These are phyloP conservation scores for Brachionus sp. DNA, from an alignment of 1,140 invertebrate genomes.

Conservation along the genomic window DNA sequence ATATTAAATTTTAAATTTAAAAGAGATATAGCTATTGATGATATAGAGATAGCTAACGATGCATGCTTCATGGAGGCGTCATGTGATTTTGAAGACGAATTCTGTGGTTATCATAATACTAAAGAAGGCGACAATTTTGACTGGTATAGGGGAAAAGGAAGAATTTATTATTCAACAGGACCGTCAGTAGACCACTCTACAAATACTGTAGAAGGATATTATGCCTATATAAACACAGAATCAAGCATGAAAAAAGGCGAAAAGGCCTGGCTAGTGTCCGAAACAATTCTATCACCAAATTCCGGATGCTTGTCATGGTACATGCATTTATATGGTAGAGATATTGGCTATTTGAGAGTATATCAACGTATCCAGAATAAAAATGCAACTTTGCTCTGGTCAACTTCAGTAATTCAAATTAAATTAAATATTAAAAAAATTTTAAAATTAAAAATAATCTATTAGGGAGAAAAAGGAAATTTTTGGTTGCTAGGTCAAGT, in stretches of 20 bases:
- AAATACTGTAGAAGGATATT: conserved; percentile 45
- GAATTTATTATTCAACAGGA: conserved; percentile 30
- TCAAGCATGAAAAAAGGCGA: not conserved
- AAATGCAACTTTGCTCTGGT: not conserved
- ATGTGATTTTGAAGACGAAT: conserved; percentile 50
- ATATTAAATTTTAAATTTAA: conserved; percentile 10
- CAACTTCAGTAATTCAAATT: conserved; percentile 2
- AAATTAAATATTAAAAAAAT: not conserved
- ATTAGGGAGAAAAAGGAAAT: conserved; percentile 1
- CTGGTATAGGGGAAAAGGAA: conserved; percentile 46
- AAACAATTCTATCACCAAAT: conserved; percentile 46
- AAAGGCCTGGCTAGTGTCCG: conserved; percentile 18
- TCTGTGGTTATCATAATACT: conserved; percentile 50
- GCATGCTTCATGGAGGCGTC: conserved; percentile 48
- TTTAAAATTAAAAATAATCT: not conserved
- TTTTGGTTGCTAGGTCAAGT: conserved; percentile 21
- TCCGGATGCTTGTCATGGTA: not conserved
- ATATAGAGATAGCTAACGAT: conserved; percentile 52
- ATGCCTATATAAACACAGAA: conserved; percentile 48
- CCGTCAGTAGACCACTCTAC: conserved; percentile 51
- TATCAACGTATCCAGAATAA: conserved; percentile 47
- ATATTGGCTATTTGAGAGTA: conserved; percentile 51
- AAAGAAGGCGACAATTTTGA: conserved; percentile 47
- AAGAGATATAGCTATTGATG: conserved; percentile 59
- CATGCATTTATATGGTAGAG: conserved; percentile 53